These are phyloP conservation scores for Apodemia hepburni DNA, from an alignment of 2,888 invertebrate genomes.

Conservation along the genomic window DNA sequence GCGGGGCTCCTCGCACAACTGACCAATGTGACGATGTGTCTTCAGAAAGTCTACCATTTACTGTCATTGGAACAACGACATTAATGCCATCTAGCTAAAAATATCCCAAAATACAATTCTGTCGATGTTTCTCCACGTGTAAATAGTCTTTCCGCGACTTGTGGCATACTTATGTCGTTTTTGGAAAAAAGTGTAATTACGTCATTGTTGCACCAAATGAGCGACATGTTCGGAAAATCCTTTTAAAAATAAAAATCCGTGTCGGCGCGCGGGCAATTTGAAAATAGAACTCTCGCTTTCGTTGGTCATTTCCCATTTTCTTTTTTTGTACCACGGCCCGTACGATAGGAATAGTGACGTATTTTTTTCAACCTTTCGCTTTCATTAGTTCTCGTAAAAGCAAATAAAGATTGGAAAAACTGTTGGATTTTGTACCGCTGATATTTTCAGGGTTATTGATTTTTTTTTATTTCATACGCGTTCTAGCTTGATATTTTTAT, in stretches of 20 bases:
- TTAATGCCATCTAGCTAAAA: not conserved
- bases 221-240: conserved; percentile 43
- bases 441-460: conserved; percentile 58
- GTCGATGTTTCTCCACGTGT: conserved; percentile 11
- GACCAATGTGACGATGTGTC: conserved; percentile 15
- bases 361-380: conserved; percentile 66
- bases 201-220: too few species aligned
- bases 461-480: conserved; percentile 50
- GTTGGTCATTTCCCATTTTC: conserved; percentile 47
- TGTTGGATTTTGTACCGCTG: conserved; percentile 55
- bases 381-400: conserved; percentile 69
- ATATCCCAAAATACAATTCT: conserved; percentile 15
- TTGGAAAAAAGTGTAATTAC: conserved; percentile 6
- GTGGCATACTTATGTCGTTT: conserved; percentile 14
- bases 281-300: conserved; percentile 74
- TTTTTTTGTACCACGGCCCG: conserved; percentile 56
- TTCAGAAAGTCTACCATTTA: conserved; percentile 9
- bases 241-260: conserved; percentile 45
- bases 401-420: conserved; percentile 72
- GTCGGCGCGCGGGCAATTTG: conserved; percentile 56
- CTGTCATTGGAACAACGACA: conserved; percentile 12
- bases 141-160: conserved; percentile 4
- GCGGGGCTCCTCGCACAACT: not conserved
- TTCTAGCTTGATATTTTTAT: conserved; percentile 17
- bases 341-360: conserved; percentile 76